These are phyloP conservation scores for Saccopteryx bilineata DNA, from an alignment of 2,113 vertebrate genomes.

Conservation along the genomic window DNA sequence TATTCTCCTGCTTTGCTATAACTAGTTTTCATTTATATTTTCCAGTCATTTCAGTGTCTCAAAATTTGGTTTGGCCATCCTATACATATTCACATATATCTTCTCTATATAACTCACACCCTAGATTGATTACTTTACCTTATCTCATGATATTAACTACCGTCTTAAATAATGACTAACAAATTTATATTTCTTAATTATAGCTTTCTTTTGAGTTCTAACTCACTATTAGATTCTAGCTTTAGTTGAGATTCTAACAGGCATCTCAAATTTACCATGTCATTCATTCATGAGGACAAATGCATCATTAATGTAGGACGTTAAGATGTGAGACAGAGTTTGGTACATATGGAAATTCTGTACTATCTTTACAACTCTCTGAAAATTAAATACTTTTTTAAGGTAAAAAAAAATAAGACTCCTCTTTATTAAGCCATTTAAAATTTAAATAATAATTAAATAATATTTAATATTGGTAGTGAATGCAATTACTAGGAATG, in stretches of 20 bases:
- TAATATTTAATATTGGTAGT: neutral
- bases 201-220: neutral
- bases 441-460: neutral
- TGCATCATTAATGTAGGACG: fast-evolving
- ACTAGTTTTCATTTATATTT: neutral
- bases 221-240: neutral
- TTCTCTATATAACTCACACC: neutral
- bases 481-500: neutral
- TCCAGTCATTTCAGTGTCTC: neutral
- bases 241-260: neutral
- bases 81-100: neutral
- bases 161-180: neutral
- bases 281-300: neutral
- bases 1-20: neutral
- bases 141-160: neutral
- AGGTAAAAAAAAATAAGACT: neutral
- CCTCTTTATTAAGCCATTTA: neutral
- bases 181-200: neutral
- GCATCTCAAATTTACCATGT: neutral
- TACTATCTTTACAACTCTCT: neutral
- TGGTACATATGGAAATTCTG: fast-evolving
- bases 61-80: neutral
- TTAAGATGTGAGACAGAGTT: neutral
- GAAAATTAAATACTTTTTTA: neutral
- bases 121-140: neutral